phyloP scores from a whole-genome alignment of 2,888 invertebrate genomes.

The Lasioglossum vierecki region DNA sequence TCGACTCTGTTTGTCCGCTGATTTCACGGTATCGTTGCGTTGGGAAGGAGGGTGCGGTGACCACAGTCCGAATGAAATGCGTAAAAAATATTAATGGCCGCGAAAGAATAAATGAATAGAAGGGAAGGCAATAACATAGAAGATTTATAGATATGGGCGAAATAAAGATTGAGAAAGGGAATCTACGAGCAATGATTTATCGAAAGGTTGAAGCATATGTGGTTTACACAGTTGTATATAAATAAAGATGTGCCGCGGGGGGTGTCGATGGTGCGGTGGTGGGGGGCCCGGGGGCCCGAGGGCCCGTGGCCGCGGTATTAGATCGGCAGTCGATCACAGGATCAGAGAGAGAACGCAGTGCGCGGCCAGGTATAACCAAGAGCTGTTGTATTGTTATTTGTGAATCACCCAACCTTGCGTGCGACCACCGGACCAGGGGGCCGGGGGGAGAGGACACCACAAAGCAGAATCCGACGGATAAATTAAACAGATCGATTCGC shows the following conservation, averaged over 20 bases:
- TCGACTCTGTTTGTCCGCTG: conserved; percentile 46
- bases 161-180: not conserved
- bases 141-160: not conserved
- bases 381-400: no score
- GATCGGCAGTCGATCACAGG: no score
- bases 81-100: not conserved
- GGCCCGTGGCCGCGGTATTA: no score
- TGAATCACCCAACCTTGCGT: no score
- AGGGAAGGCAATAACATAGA: not conserved
- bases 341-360: no score
- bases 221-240: no score
- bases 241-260: no score
- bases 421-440: no score
- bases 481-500: conserved; percentile 5
- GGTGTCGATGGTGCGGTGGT: no score
- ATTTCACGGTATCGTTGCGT: conserved; percentile 36
- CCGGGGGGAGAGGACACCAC: no score
- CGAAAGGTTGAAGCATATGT: not conserved
- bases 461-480: not conserved
- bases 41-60: conserved; percentile 25
- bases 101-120: not conserved
- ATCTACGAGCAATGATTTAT: not conserved
- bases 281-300: no score
- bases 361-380: no score
- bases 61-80: not conserved